Evolutionary conservation across 2,888 invertebrate species (phyloP).

Genomic region (Scrobipalpa costella): DNA sequence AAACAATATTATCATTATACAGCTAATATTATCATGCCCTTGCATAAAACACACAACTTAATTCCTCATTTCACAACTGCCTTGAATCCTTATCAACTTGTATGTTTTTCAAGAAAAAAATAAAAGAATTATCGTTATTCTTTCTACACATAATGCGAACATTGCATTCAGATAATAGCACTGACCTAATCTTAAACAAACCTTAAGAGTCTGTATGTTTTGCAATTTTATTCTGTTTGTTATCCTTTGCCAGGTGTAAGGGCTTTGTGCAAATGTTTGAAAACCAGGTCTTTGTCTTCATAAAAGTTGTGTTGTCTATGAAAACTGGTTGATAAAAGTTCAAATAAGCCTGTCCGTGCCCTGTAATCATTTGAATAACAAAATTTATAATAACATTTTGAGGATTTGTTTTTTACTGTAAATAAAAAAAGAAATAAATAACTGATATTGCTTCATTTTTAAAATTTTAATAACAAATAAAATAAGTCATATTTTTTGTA

Average conservation of each 20-base stretch:
- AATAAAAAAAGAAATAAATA: too few relatives aligned
- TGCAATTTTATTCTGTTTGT: conserved; percentile 5
- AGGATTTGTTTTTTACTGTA: too few relatives aligned
- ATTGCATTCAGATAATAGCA: conserved; percentile 25
- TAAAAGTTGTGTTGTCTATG: not conserved
- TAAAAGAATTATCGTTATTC: conserved; percentile 24
- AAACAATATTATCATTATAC: too few relatives aligned
- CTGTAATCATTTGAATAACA: conserved; percentile 1
- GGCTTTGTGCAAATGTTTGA: not conserved
- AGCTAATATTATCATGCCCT: conserved; percentile 26
- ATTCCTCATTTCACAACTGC: conserved; percentile 26
- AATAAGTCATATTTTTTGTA: too few relatives aligned
- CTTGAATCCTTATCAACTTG: conserved; percentile 25
- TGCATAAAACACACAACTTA: conserved; percentile 23
- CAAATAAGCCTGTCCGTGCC: not conserved
- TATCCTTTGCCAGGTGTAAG: conserved; percentile 1
- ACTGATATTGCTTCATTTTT: too few relatives aligned
- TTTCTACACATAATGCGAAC: conserved; percentile 21
- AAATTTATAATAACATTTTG: not conserved
- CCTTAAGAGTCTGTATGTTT: not conserved
- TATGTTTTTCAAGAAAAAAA: conserved; percentile 18
- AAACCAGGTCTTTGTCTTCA: not conserved
- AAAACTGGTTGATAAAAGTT: not conserved
- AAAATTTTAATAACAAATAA: too few relatives aligned
- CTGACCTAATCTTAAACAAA: conserved; percentile 28